These are phyloP conservation scores for Varanus salvator DNA, from an alignment of 2,113 vertebrate species.

Conservation along the genomic window DNA sequence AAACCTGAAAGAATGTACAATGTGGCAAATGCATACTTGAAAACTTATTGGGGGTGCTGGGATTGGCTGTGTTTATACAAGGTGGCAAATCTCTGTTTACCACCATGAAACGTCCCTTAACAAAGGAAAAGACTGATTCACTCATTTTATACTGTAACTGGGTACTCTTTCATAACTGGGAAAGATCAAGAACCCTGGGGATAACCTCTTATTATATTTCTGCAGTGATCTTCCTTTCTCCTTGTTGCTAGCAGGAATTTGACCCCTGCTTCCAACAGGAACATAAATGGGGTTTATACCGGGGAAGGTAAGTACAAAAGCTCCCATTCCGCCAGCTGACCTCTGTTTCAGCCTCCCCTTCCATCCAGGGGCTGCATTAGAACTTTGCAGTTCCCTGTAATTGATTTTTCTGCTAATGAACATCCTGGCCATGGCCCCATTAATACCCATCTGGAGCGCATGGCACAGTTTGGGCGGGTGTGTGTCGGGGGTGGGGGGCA, in stretches of 20 bases:
- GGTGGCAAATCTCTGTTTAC: background rate
- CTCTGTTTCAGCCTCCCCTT: slow-evolving; percentile 1
- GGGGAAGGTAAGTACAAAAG: background rate
- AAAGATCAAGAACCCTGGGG: background rate
- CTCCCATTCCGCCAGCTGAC: background rate
- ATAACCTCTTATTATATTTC: background rate
- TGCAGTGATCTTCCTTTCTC: background rate
- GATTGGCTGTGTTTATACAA: background rate
- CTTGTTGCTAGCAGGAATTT: background rate
- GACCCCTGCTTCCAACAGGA: background rate
- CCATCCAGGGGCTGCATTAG: slow-evolving; percentile 16
- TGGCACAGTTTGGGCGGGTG: background rate
- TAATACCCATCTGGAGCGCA: slow-evolving; percentile 37
- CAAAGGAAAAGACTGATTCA: background rate
- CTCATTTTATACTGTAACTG: background rate
- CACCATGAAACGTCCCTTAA: background rate
- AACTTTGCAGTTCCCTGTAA: slow-evolving; percentile 8
- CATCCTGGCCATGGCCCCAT: slow-evolving; percentile 37
- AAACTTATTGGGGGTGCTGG: background rate
- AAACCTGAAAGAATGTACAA: background rate
- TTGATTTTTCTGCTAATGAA: slow-evolving; percentile 50
- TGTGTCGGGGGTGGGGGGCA: background rate
- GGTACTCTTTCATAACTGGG: background rate
- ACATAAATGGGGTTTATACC: background rate
- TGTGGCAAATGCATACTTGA: background rate